phyloP scores from a whole-genome alignment of 2,888 invertebrate genomes.

The Luffia ferchaultella region DNA sequence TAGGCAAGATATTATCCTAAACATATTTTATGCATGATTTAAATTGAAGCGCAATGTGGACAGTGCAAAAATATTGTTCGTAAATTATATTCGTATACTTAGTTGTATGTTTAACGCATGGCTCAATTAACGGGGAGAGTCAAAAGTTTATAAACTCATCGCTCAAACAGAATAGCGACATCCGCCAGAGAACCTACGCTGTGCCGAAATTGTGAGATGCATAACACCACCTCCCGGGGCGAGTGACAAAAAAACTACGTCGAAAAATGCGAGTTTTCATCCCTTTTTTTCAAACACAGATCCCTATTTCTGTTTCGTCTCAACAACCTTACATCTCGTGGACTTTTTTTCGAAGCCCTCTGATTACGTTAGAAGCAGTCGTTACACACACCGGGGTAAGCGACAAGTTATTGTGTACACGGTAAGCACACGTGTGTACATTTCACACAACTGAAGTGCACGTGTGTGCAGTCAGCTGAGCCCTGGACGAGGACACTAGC shows the following conservation, averaged over 20 bases:
- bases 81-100: too few species aligned
- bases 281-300: slow-evolving; percentile 21
- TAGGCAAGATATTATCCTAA: too few species aligned
- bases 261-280: slow-evolving; percentile 31
- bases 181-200: too few species aligned
- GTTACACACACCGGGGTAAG: slow-evolving; percentile 35
- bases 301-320: slow-evolving; percentile 20
- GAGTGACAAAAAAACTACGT: slow-evolving; percentile 48
- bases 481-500: slow-evolving; percentile 5
- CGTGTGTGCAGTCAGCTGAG: slow-evolving; percentile 51
- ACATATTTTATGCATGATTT: too few species aligned
- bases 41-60: too few species aligned
- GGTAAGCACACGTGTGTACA: slow-evolving; percentile 9
- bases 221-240: slow-evolving; percentile 10
- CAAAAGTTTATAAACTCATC: neutral
- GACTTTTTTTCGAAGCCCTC: slow-evolving; percentile 54
- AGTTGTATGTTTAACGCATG: too few species aligned
- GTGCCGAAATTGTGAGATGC: neutral
- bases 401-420: slow-evolving; percentile 31
- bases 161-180: neutral
- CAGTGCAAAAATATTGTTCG: too few species aligned
- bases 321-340: slow-evolving; percentile 38
- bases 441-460: neutral
- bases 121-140: too few species aligned
- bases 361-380: slow-evolving; percentile 45